phyloP scores from a whole-genome alignment of 2,888 invertebrate species.

The Dryomyza anilis region DNA sequence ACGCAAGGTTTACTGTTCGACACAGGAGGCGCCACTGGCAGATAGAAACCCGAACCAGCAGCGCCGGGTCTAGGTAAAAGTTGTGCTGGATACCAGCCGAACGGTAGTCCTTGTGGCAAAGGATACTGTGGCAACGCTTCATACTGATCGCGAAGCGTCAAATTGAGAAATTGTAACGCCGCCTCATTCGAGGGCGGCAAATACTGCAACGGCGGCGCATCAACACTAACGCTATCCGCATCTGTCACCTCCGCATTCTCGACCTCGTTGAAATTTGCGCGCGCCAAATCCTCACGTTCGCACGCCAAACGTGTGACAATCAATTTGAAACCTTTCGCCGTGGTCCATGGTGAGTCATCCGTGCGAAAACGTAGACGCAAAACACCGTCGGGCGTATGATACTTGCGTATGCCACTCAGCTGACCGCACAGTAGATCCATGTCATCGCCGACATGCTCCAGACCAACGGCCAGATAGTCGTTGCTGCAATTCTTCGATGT shows the following conservation, averaged over 20 bases:
- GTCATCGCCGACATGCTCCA: constrained; percentile 51
- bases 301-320: constrained; percentile 64
- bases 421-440: constrained; percentile 64
- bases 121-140: constrained; percentile 11
- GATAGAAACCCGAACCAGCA: constrained; percentile 29
- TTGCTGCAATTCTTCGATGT: constrained; percentile 62
- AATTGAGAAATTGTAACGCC: constrained; percentile 38
- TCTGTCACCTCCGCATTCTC: too few species aligned
- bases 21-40: constrained; percentile 28
- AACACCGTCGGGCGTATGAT: constrained; percentile 61
- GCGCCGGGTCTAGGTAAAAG: neutral
- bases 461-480: constrained; percentile 64
- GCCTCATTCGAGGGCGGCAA: constrained; percentile 33
- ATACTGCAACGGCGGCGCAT: constrained; percentile 40
- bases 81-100: neutral
- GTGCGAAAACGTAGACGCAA: constrained; percentile 63
- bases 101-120: constrained; percentile 26
- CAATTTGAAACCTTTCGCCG: constrained; percentile 63
- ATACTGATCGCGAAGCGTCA: neutral
- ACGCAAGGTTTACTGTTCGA: too few species aligned
- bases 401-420: constrained; percentile 61
- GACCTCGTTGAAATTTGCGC: constrained; percentile 31
- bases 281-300: constrained; percentile 46
- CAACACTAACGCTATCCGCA: constrained; percentile 42
- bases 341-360: constrained; percentile 52